Conservation (phyloP, 2,113 vertebrate species). For the Lanius ludovicianus region DNA sequence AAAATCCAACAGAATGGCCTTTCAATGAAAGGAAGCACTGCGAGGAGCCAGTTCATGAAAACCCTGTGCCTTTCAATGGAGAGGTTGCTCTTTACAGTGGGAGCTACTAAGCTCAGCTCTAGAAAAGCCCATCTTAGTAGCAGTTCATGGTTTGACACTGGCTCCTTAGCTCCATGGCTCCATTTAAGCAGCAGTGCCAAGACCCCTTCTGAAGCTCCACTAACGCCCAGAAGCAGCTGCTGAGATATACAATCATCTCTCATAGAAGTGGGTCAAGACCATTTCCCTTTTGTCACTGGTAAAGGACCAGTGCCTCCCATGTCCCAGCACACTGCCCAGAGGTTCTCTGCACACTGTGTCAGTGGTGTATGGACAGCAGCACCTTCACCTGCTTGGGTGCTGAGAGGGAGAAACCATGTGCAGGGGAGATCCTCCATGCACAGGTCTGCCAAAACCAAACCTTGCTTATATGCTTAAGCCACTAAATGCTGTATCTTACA, state of each 20-base stretch:
- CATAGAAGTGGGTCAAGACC: background rate
- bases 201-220: background rate
- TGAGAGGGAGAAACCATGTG: background rate
- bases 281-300: background rate
- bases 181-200: background rate
- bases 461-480: background rate
- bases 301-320: background rate
- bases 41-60: background rate
- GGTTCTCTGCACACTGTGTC: background rate
- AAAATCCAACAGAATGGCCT: background rate
- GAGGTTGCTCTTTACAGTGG: background rate
- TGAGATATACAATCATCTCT: background rate
- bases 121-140: background rate
- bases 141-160: background rate
- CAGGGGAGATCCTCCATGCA: background rate
- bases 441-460: background rate
- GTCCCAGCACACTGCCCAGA: background rate
- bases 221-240: background rate
- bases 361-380: fast-evolving
- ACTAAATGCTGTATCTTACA: background rate
- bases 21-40: background rate
- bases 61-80: background rate
- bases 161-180: background rate
- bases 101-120: background rate
- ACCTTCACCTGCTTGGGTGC: background rate